Conservation (phyloP, 2,888 invertebrate species). For the Rhagium mordax region DNA sequence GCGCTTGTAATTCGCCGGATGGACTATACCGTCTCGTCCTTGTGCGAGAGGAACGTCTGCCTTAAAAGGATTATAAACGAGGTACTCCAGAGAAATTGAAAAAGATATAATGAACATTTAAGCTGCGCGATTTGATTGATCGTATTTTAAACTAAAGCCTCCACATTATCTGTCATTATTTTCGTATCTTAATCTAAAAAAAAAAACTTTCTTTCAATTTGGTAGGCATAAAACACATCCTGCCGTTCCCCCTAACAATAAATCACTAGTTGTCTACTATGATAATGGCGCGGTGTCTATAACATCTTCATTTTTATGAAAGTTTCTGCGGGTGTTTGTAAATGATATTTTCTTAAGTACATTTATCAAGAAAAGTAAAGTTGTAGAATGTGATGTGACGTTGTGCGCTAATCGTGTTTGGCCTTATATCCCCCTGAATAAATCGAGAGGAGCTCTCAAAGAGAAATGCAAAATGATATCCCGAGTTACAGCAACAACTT, state of each 20-base stretch:
- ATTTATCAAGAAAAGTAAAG: slow-evolving; percentile 13
- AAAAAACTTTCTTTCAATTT: slow-evolving; percentile 25
- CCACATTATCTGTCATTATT: slow-evolving; percentile 21
- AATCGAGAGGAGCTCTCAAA: slow-evolving; percentile 7
- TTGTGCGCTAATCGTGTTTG: slow-evolving; percentile 11
- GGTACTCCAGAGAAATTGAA: neutral
- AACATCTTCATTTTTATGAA: slow-evolving; percentile 24
- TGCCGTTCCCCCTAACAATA: slow-evolving; percentile 17
- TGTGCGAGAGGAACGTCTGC: neutral
- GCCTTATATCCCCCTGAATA: slow-evolving; percentile 1
- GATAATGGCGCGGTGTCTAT: slow-evolving; percentile 15
- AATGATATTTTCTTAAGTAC: slow-evolving; percentile 18
- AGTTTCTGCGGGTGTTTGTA: slow-evolving; percentile 25
- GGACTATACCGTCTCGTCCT: too few species aligned
- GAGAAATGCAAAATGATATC: slow-evolving; percentile 1
- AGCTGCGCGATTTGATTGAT: slow-evolving; percentile 1
- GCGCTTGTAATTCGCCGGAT: too few species aligned
- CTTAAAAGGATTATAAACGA: neutral
- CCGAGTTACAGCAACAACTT: neutral
- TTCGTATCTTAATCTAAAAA: neutral
- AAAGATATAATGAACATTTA: slow-evolving; percentile 2
- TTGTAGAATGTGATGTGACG: slow-evolving; percentile 6
- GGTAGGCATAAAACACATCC: slow-evolving; percentile 19
- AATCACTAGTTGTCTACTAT: slow-evolving; percentile 27
- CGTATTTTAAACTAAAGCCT: slow-evolving; percentile 15